Base-by-base conservation (phyloP, 2,888 invertebrate genomes). In the Drosophila lacicola region DNA sequence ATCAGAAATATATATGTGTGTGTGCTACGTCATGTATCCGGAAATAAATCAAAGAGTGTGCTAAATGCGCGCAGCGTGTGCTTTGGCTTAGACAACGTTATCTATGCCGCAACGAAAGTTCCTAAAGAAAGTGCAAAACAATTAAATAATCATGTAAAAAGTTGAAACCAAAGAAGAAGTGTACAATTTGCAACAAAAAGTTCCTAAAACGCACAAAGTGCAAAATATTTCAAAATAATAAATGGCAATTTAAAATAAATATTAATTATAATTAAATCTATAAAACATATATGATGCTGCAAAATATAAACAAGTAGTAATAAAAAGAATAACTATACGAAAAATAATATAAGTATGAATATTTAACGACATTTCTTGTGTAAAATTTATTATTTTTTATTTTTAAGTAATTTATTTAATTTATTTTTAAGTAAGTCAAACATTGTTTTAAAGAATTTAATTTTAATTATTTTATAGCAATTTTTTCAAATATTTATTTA, bases 71-170 rank as follows among this genome's bases (percentile, higher is more conserved):
- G 17, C 13, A 44, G 34, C 25, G 44, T 53, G 63, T 41, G 21
- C 3, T 13, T 19, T 33, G 29, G 21, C 34, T 46, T 19, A 10
- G 5, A 41, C 17, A 29, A 21, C 47, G 8, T 13, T 44, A 67
- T 62, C 19, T 41, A 39, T 11, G 19, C 61, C 49, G 46, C 66
- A 69, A 81, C 63, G 29, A 75, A 78, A 88, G 85, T 85, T 86
- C 88, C 86, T 86, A 51, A 13, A 64, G 4, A 67, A 74, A 73
- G 81, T 79, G 77, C 81, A 80, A 81, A 51, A 41, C 2, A 19
- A 9, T 41, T 14, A 54, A 5, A 21, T 8, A 25, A n/a, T 14
- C 0, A 21, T 17, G 1, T 33, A 45, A 44, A 60, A 19, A 17
- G 34, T 25, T 41, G 3, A 21, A 50, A 36, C 5, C n/a, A 54